Conservation (phyloP, 1,140 invertebrate species). For the Ceratosolen solmsi region DNA sequence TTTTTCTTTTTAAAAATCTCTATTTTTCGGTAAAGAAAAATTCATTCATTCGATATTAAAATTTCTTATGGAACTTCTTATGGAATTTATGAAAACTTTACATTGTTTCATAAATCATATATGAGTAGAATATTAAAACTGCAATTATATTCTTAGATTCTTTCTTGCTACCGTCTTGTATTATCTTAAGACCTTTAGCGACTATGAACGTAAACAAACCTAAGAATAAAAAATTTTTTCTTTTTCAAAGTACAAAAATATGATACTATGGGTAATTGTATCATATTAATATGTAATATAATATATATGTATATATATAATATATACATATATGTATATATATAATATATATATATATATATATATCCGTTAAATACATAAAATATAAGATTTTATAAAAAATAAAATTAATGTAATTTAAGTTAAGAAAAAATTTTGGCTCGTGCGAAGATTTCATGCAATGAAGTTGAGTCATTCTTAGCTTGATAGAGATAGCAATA, state of each 20-base stretch:
- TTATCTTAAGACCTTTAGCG: constrained; percentile 20
- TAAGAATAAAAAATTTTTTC: no score
- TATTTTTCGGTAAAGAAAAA: no score
- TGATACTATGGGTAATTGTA: background rate
- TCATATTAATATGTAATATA: background rate
- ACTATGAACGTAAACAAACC: background rate
- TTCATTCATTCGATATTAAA: no score
- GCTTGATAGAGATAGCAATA: constrained; percentile 6
- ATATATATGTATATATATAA: no score
- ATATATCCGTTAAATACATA: no score
- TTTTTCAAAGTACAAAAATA: background rate
- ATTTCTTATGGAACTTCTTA: no score
- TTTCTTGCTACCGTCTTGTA: constrained; percentile 37
- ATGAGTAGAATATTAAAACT: constrained; percentile 9
- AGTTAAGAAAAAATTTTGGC: constrained; percentile 18
- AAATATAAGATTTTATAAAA: background rate
- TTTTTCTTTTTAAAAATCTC: no score
- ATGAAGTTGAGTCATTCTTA: constrained; percentile 11
- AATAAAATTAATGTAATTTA: background rate
- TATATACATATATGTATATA: background rate
- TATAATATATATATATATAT: no score
- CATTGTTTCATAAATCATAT: constrained; percentile 28
- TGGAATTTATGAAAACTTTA: background rate
- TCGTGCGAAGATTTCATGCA: constrained; percentile 22
- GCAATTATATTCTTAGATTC: constrained; percentile 39